Base-by-base conservation (phyloP, 2,797 vertebrate species). In the Falco concolor region DNA sequence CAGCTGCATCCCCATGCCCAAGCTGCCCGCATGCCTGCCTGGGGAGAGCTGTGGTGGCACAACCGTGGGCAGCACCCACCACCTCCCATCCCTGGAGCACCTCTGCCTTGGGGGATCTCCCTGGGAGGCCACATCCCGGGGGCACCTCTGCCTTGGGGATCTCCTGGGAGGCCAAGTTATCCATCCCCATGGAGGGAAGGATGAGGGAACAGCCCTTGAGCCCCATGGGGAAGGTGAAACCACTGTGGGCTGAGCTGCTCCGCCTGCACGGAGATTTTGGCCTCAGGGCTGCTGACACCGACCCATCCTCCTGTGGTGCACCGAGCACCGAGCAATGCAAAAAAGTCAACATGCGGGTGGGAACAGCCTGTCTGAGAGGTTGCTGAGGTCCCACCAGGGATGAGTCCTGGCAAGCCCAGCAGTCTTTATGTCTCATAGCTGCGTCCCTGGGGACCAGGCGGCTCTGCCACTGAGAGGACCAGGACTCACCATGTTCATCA, bases 401-500 rank as follows among this genome's bases (percentile, higher is more conserved):
- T 12, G 27, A 54, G 44, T 5, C 65, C 57, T 32, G 73, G 25
- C 21, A 42, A 82, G 65, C 17, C 40, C 67, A 25, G 40, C 1
- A 36, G 45, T 21, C 61, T 42, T 8, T 30, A 4, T 2, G 15
- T 6, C 45, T 49, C 56, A 5, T 2, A 25, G 61, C 40, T 13
- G 0, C 0, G 4, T 38, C 57, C 59, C 65, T 21, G 4, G 52
- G 59, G 73, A 65, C 3, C 30, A 3, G 13, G 28, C 1, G 3
- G 87, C 74, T 72, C 22, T 56, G 69, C 36, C 1, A 0, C 9
- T 1, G 13, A 5, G 23, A 32, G 18, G 7, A 45, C 38, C 64
- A 22, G 86, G 57, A 98, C 99, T 99, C 96, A 99, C 99, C 95
- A 99, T 99, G 97, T 99, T 99, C 99, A 99, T 99, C 94, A 99